A percentile compares a stretch with the other conserved stretches of the same genome.
Conservation (phyloP, 1,140 invertebrate genomes). For the Euschistus heros region DNA sequence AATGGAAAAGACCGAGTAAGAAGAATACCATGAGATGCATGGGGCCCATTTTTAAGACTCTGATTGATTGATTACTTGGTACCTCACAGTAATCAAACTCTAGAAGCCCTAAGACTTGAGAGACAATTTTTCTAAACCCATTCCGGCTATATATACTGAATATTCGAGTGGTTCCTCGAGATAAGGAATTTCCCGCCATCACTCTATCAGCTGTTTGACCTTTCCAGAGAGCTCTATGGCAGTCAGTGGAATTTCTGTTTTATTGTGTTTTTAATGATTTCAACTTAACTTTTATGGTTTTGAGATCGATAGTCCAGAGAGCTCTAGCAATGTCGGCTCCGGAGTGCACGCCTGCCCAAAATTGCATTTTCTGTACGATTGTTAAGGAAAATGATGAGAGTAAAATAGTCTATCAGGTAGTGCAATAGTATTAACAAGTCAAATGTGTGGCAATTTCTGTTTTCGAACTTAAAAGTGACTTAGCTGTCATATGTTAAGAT, state of each 20-base stretch:
- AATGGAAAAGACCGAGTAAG: too few relatives aligned
- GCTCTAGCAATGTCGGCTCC: not conserved
- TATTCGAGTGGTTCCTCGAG: not conserved
- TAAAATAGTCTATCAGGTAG: constrained; percentile 6
- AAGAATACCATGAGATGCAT: too few relatives aligned
- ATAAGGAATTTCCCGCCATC: not conserved
- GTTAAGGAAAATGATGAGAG: not conserved
- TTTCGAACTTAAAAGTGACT: not conserved
- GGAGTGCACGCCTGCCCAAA: not conserved
- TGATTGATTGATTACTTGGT: too few relatives aligned
- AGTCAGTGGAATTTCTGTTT: not conserved
- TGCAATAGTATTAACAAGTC: not conserved
- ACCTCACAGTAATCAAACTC: too few relatives aligned
- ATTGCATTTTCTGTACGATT: not conserved
- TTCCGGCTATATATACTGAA: not conserved
- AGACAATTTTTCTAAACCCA: too few relatives aligned
- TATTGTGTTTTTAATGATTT: not conserved
- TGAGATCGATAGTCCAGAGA: not conserved
- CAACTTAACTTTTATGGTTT: not conserved
- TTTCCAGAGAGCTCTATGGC: not conserved
- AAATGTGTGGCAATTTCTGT: not conserved
- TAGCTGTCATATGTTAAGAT: too few relatives aligned
- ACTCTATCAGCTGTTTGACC: not conserved
- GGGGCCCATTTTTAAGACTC: too few relatives aligned
- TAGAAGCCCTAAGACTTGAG: too few relatives aligned